phyloP scores from a whole-genome alignment of 2,888 invertebrate genomes.

The Lypha dubia region DNA sequence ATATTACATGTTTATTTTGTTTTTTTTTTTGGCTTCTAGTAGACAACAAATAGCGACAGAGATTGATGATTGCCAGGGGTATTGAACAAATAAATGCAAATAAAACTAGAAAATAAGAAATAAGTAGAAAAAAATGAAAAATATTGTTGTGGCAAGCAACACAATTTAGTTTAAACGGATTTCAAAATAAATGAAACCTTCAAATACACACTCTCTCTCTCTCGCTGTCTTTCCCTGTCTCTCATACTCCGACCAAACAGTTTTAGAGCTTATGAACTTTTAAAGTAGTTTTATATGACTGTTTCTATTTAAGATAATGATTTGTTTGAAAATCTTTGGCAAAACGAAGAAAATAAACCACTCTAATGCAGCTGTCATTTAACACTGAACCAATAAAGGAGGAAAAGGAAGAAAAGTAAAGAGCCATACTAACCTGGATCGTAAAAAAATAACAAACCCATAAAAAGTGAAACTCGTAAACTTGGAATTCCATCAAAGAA shows the following conservation, averaged over 20 bases:
- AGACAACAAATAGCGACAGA: slow-evolving; percentile 71
- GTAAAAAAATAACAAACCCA: slow-evolving; percentile 61
- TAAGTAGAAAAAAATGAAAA: not conserved
- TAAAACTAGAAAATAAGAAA: slow-evolving; percentile 19
- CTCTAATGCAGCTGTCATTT: slow-evolving; percentile 61
- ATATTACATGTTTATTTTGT: slow-evolving; percentile 33
- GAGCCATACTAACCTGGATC: slow-evolving; percentile 50
- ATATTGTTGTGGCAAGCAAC: slow-evolving; percentile 42
- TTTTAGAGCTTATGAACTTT: slow-evolving; percentile 18
- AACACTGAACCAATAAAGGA: slow-evolving; percentile 50
- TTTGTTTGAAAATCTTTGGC: slow-evolving; percentile 37
- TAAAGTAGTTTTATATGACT: slow-evolving; percentile 16
- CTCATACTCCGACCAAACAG: slow-evolving; percentile 4
- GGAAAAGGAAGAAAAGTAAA: not conserved
- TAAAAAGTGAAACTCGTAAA: slow-evolving; percentile 67
- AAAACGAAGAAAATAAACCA: not conserved
- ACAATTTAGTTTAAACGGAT: slow-evolving; percentile 35
- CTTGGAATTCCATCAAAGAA: slow-evolving; percentile 42
- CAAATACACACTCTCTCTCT: no score
- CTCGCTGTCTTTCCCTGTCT: no score
- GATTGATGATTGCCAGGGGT: slow-evolving; percentile 73
- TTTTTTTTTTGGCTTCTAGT: no score
- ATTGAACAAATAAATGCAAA: slow-evolving; percentile 76
- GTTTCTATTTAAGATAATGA: slow-evolving; percentile 36
- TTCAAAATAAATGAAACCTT: slow-evolving; percentile 24